These are phyloP conservation scores for Fissipunctia ypsillon DNA, from an alignment of 2,888 invertebrate genomes.

Conservation along the genomic window DNA sequence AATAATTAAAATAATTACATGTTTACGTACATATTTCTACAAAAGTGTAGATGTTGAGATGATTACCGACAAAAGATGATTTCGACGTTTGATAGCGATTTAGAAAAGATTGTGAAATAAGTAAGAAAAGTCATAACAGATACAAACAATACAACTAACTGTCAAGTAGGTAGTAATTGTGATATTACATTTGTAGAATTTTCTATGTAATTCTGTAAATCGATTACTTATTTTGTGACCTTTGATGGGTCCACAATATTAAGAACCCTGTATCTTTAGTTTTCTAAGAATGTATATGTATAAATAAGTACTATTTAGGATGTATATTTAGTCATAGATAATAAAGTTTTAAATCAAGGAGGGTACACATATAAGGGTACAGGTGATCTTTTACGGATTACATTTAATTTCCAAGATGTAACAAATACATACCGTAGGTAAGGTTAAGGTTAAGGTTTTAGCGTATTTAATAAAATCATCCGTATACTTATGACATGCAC, in stretches of 20 bases:
- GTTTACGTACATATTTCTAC: slow-evolving; percentile 30
- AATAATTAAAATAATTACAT: slow-evolving; percentile 27
- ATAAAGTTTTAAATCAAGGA: slow-evolving; percentile 6
- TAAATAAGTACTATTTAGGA: slow-evolving; percentile 41
- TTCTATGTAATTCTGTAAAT: slow-evolving; percentile 20
- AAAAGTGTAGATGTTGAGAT: slow-evolving; percentile 23
- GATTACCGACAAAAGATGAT: slow-evolving; percentile 46
- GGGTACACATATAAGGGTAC: background rate
- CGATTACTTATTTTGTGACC: slow-evolving; percentile 25
- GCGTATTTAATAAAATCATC: slow-evolving; percentile 7
- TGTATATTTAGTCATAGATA: slow-evolving; percentile 12
- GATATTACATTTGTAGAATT: slow-evolving; percentile 24
- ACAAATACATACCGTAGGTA: background rate
- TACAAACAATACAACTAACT: slow-evolving; percentile 22
- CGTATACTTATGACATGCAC: background rate
- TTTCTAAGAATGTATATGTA: slow-evolving; percentile 38
- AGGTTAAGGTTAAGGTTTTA: background rate
- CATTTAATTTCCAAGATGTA: background rate
- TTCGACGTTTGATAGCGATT: slow-evolving; percentile 57
- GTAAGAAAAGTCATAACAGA: background rate
- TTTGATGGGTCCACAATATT: slow-evolving; percentile 32
- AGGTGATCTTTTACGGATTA: slow-evolving; percentile 4
- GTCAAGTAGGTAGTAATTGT: slow-evolving; percentile 7
- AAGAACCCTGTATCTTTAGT: slow-evolving; percentile 60
- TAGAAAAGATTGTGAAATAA: background rate